Conservation (phyloP, 1,140 invertebrate species). For the Chrysoperla carnea region DNA sequence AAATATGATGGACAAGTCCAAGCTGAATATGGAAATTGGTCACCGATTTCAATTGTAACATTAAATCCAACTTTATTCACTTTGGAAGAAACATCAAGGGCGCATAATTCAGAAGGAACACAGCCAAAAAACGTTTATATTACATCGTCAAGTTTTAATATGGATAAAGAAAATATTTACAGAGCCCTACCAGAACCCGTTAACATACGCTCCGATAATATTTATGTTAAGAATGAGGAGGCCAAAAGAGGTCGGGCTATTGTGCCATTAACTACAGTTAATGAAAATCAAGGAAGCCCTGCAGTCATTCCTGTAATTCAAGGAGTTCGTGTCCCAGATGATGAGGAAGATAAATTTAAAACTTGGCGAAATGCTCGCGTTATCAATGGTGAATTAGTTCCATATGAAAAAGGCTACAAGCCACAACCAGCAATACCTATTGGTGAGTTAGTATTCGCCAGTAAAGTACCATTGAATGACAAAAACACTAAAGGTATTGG, state of each 20-base stretch:
- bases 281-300: conserved; percentile 20
- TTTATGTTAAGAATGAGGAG: conserved; percentile 34
- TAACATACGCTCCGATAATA: conserved; percentile 37
- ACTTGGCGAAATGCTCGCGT: conserved; percentile 74
- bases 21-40: neutral
- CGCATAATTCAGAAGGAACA: neutral
- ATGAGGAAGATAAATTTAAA: conserved; percentile 55
- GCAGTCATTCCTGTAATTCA: conserved; percentile 55
- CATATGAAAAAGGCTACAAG: conserved; percentile 44
- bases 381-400: conserved; percentile 59
- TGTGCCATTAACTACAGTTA: neutral
- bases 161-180: neutral
- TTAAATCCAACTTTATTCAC: neutral
- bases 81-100: too few relatives aligned
- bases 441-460: conserved; percentile 30
- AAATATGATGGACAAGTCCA: neutral
- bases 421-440: conserved; percentile 36
- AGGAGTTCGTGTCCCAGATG: conserved; percentile 63
- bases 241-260: conserved; percentile 19
- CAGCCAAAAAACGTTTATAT: neutral
- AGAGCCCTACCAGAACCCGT: conserved; percentile 40
- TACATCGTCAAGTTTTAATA: neutral
- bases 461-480: conserved; percentile 10
- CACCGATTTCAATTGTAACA: neutral
- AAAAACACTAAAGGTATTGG: conserved; percentile 12